Evolutionary conservation across 2,113 vertebrate species (phyloP), one percentile per base, ranked within the genome.

Genomic region (Coptodon bakossiorum): DNA sequence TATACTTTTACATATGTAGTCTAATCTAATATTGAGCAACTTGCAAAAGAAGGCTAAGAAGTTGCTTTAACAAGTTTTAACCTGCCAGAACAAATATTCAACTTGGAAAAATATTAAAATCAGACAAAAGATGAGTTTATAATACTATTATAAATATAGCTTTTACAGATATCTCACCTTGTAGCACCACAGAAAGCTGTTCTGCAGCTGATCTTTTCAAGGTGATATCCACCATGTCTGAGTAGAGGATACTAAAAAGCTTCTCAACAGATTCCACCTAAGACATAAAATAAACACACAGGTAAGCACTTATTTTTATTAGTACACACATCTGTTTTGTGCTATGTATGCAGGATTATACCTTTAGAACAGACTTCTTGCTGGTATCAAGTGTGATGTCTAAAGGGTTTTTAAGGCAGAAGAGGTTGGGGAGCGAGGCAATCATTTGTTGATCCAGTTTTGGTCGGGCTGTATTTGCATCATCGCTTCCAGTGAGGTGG

Each of bases 221-320:
- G 86, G 95, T 92, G 76, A 98, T 89, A 91, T 99, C 98, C 79
- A 98, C 93, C 5, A 96, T 96, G 71, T 97, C 97, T 7, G 98
- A 99, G 54, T 96, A 94, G 84, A 99, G 96, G 90, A 99, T 96
- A 54, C 91, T 92, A 93, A 97, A 98, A 0, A 99, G 95, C 92
- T 98, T 99, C 92, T 97, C 97, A 94, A 99, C 96, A 8, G 97
- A 97, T 90, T 98, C 98, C 94, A 96, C 94, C 99, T 99, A 88
- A n/a, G 16, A 79, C 4, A 34, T 50, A 50, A 50, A 85, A 38
- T 5, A 82, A 84, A 83, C 27, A 89, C 24, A 85, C 7, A n/a
- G 27, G 14, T 27, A 9, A 66, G 12, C 10, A n/a, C 9, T 3
- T 4, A 19, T 17, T 19, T 71, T 17, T 17, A 5, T 81, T 19